Base-by-base conservation (phyloP, 2,113 vertebrate species). In the Arenaria interpres region DNA sequence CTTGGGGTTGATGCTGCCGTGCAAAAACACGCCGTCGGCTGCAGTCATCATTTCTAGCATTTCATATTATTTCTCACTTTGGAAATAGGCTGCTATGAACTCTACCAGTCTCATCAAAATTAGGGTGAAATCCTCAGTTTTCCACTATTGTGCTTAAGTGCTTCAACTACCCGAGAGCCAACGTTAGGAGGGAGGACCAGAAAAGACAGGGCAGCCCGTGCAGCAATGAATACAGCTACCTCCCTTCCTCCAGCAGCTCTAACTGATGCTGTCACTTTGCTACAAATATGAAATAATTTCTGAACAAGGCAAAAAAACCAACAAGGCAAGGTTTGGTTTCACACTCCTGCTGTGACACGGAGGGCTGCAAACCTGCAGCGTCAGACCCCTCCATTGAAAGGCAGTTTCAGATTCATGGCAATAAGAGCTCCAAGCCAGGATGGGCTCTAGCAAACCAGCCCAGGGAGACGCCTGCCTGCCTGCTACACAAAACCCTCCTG, bases 181-280 rank as follows among this genome's bases (percentile, higher is more conserved):
- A 35, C 67, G 20, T 43, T 5, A 35, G 35, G 53, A 46, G 14
- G 4, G 16, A 75, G 33, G 77, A 46, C 4, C n/a, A 72, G 69
- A 80, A 73, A 76, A 73, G 41, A 15, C 46, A 17, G 3, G 0
- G 41, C 59, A 50, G 46, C 14, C 28, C 24, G 2, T 17, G 33
- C 30, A 30, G 24, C 1, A 0, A n/a, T 1, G 0, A 43, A 27
- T 32, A 27, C 43, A 35, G 69, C 20, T 30, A 25, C 7, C 33
- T 18, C 18, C 51, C 74, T 56, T 39, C 88, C 64, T 78, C 56
- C 89, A 67, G n/a, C 67, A 77, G 30, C 64, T 19, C 4, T 1
- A 10, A 30, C n/a, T 45, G 68, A 37, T 45, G 54, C 10, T 43
- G 32, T 56, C 71, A 5, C 27, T 62, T 79, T 39, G 12, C 57